Base-by-base conservation (phyloP, 2,113 vertebrate species). In the Menidia beryllina region DNA sequence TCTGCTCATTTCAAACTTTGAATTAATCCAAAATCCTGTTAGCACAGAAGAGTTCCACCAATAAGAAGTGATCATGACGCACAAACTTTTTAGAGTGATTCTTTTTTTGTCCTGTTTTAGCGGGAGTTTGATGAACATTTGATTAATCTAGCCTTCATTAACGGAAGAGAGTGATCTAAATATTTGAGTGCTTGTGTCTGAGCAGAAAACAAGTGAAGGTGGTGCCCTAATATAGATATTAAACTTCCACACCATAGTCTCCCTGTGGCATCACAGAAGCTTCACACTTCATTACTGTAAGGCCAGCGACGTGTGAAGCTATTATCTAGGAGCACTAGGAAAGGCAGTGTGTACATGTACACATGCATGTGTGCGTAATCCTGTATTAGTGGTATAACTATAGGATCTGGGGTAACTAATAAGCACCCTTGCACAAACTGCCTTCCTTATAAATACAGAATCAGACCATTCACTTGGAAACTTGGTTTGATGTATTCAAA, bases 241-340 rank as follows among this genome's bases (percentile, higher is more conserved):
- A 66, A 58, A 76, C 80, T 82, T 84, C 69, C 58, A 74, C 78
- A 24, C 11, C 23, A 60, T 58, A 72, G 77, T 63, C 56, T 85
- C 82, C 87, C 79, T 23, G 70, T 77, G 76, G 84, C 58, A 54
- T 82, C 71, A 73, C 70, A 83, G 76, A 71, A 71, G 75, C 83
- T 86, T 92, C 87, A 83, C 85, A 90, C 88, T 90, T 91, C 84
- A 91, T 91, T 90, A 90, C 77, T 68, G 86, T 71, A 64, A 78
- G 77, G 79, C 82, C 82, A 85, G 63, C 36, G 23, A 88, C 24
- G 72, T 88, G 86, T 79, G 69, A 87, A 89, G 65, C 79, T 84
- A 82, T 89, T 76, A 82, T 79, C 72, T 76, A 52, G 73, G 65
- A 85, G 72, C 76, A 69, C 72, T 49, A 7, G 60, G 68, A 74